These are phyloP conservation scores for Ametastegia equiseti DNA, from an alignment of 2,888 invertebrate species.

Conservation along the genomic window DNA sequence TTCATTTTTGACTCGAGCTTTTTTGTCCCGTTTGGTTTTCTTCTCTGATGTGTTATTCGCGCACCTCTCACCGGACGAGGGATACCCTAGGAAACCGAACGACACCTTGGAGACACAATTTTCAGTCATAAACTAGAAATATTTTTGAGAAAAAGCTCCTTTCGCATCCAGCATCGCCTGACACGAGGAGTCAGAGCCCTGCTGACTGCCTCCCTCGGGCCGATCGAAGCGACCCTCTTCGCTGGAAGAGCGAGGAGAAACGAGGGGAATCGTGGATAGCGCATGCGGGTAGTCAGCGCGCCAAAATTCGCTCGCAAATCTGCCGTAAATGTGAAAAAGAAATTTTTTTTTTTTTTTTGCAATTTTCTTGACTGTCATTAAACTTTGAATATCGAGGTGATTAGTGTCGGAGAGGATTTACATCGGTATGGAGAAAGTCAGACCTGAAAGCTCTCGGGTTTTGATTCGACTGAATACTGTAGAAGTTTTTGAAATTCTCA, in stretches of 20 bases:
- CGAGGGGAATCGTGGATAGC: conserved; percentile 42
- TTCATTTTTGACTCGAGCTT: background rate
- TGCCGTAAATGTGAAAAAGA: background rate
- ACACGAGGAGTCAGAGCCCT: conserved; percentile 49
- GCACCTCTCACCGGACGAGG: background rate
- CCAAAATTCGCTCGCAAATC: conserved; percentile 50
- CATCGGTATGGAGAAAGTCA: too few relatives aligned
- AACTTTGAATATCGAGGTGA: too few relatives aligned
- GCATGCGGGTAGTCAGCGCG: conserved; percentile 59
- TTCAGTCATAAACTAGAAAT: conserved; percentile 47
- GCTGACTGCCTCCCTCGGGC: conserved; percentile 56
- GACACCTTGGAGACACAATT: background rate
- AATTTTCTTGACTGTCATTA: too few relatives aligned
- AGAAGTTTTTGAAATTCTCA: too few relatives aligned
- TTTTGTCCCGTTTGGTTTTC: background rate
- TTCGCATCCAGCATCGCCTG: conserved; percentile 46
- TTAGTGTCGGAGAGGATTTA: too few relatives aligned
- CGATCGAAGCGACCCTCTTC: conserved; percentile 65
- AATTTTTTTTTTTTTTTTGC: background rate
- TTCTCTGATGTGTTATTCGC: background rate
- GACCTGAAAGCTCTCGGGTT: background rate
- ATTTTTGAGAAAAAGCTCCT: conserved; percentile 28
- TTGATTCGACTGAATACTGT: background rate
- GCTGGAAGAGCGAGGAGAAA: conserved; percentile 12
- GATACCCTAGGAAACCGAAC: background rate